A percentile compares a stretch with the other conserved stretches of the same genome.
Evolutionary conservation across 2,113 vertebrate genomes (phyloP).

Genomic region (Hippocampus abdominalis): DNA sequence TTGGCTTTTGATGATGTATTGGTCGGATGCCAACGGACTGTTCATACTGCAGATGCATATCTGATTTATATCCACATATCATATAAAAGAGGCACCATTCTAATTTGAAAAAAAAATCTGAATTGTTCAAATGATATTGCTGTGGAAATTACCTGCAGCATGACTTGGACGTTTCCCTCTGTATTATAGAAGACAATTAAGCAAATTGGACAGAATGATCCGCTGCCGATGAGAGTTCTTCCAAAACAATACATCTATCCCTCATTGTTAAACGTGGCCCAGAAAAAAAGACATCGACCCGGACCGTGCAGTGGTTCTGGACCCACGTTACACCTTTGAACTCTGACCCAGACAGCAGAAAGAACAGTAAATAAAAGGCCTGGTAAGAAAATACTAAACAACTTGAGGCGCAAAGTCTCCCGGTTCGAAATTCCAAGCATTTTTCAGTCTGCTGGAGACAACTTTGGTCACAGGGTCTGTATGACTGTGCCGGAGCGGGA

Average conservation of each 20-base stretch:
- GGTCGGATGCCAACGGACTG: too few species aligned
- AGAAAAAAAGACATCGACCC: background rate
- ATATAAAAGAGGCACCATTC: too few species aligned
- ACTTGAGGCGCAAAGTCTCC: conserved; percentile 66
- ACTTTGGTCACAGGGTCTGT: conserved; percentile 59
- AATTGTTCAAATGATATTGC: too few species aligned
- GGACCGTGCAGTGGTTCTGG: conserved; percentile 9
- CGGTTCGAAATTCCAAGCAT: conserved; percentile 73
- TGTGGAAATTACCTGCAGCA: too few species aligned
- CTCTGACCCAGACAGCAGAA: conserved; percentile 32
- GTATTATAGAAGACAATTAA: too few species aligned
- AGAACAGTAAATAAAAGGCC: conserved; percentile 57
- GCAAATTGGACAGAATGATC: background rate
- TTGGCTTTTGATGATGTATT: too few species aligned
- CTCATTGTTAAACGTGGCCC: background rate
- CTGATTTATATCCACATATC: too few species aligned
- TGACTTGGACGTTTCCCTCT: too few species aligned
- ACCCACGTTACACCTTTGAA: conserved; percentile 26
- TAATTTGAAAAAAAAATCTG: too few species aligned
- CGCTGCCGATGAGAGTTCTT: background rate
- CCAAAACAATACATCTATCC: background rate
- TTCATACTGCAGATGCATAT: too few species aligned
- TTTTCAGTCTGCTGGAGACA: conserved; percentile 65
- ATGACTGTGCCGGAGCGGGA: conserved; percentile 43
- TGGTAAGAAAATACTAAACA: conserved; percentile 54